Conservation (phyloP, 2,113 vertebrate genomes). For the Campylomormyrus tamandua region DNA sequence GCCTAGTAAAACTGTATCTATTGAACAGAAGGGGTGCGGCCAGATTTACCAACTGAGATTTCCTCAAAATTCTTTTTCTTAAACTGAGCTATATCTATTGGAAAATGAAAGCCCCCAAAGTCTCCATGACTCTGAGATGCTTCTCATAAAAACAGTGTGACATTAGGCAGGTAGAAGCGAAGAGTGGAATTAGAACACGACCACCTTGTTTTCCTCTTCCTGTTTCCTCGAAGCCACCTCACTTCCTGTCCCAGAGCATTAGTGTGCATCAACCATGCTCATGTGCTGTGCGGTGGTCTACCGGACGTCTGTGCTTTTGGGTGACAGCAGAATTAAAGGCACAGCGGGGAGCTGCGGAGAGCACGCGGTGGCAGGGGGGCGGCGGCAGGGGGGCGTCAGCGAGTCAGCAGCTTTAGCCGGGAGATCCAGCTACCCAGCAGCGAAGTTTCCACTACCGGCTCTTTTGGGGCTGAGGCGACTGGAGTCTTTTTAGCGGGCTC, state of each 20-base stretch:
- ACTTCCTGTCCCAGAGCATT: neutral
- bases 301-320: neutral
- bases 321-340: neutral
- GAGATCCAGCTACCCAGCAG: conserved; percentile 79
- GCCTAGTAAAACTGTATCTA: neutral
- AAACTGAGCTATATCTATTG: neutral
- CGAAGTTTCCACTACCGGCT: conserved; percentile 60
- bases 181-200: neutral
- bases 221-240: neutral
- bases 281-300: conserved; percentile 9
- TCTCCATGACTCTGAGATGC: neutral
- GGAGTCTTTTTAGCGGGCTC: conserved; percentile 59
- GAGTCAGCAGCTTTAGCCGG: conserved; percentile 79
- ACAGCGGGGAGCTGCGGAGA: conserved; percentile 31
- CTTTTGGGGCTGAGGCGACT: conserved; percentile 36
- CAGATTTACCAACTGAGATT: neutral
- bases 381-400: conserved; percentile 55
- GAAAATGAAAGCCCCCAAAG: neutral
- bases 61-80: neutral
- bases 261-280: neutral
- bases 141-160: neutral
- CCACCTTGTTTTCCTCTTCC: neutral
- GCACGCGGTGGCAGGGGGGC: neutral
- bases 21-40: neutral
- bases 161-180: neutral